These are phyloP conservation scores for Microcebus tavaratra DNA, from an alignment of 2,113 vertebrate genomes.

Conservation along the genomic window DNA sequence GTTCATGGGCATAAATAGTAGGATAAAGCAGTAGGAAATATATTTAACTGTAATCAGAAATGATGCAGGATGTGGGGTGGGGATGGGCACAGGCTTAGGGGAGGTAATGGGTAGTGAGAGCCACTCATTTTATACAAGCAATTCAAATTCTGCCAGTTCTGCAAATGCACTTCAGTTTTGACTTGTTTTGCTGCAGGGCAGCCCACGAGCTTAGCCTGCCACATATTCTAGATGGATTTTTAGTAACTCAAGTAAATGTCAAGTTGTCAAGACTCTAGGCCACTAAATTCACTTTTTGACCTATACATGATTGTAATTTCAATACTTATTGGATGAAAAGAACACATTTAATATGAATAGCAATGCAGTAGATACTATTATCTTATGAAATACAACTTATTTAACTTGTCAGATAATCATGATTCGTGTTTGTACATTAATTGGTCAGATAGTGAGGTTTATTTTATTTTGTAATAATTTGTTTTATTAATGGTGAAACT, in stretches of 20 bases:
- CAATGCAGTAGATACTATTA: background rate
- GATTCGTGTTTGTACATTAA: background rate
- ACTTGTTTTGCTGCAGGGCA: background rate
- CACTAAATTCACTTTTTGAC: constrained; percentile 33
- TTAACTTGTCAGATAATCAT: background rate
- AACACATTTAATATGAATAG: background rate
- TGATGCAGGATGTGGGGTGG: background rate
- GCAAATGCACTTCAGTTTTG: constrained; percentile 16
- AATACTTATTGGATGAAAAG: constrained; percentile 14
- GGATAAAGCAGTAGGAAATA: background rate
- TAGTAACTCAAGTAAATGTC: constrained; percentile 57
- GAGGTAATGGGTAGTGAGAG: background rate
- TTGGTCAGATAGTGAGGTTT: background rate
- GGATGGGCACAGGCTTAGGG: too few relatives aligned
- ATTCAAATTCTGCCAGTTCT: constrained; percentile 46
- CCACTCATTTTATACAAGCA: background rate
- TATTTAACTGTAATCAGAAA: background rate
- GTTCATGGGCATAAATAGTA: background rate
- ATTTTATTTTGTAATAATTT: constrained; percentile 35
- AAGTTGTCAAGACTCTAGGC: constrained; percentile 57
- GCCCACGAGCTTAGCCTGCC: background rate
- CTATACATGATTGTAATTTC: constrained; percentile 68
- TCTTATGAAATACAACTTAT: constrained; percentile 14
- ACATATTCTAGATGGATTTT: constrained; percentile 63
- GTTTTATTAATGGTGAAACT: background rate